Conservation (phyloP, 2,113 vertebrate species). For the Tauraco erythrolophus region DNA sequence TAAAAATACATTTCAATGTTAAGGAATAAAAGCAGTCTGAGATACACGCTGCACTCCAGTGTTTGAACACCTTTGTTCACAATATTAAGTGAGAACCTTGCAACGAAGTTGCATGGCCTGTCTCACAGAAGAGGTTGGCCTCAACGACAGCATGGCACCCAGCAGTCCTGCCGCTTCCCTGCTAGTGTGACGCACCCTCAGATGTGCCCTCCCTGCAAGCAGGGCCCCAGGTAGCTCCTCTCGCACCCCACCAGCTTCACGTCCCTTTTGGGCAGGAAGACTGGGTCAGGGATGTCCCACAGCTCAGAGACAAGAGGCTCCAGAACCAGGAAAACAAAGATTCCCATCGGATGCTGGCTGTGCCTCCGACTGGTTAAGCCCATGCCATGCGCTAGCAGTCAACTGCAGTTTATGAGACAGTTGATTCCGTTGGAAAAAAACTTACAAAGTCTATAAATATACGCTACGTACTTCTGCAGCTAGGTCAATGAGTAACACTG, state of each 20-base stretch:
- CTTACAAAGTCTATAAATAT: background rate
- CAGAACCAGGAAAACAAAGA: background rate
- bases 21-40: background rate
- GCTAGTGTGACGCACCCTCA: background rate
- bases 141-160: background rate
- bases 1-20: background rate
- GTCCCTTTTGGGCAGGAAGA: background rate
- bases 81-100: background rate
- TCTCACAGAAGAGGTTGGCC: background rate
- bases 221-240: background rate
- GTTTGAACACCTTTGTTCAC: background rate
- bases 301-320: background rate
- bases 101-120: background rate
- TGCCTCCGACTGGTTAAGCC: background rate
- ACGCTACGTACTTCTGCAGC: background rate
- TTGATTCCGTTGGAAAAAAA: background rate
- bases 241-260: background rate
- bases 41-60: background rate
- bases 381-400: background rate
- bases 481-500: background rate
- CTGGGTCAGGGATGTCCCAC: background rate
- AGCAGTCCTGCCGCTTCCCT: background rate
- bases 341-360: accelerated
- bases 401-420: background rate
- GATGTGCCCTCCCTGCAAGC: background rate